Conservation (phyloP, 64 coral and sea anemone genomes). For the Trachythela sp. region DNA sequence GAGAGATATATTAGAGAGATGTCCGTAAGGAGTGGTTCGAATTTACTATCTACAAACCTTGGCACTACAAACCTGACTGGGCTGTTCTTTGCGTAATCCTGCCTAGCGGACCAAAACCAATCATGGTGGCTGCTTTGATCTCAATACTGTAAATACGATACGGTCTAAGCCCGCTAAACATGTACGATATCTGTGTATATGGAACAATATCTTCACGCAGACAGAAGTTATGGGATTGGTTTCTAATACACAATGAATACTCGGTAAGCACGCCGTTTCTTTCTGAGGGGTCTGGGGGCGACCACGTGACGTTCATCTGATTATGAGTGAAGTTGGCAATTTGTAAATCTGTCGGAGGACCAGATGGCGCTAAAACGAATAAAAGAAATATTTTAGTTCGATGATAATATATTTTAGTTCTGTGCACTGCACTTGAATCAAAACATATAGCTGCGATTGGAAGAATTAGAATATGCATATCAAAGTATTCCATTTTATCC, state of each 20-base stretch:
- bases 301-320: neutral
- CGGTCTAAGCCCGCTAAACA: neutral
- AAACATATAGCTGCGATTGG: no score
- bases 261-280: neutral
- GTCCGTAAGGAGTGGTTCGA: no score
- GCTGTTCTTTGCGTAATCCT: neutral
- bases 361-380: neutral
- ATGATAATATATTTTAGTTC: no score
- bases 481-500: no score
- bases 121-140: neutral
- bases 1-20: no score
- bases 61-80: no score
- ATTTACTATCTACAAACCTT: no score
- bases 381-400: neutral
- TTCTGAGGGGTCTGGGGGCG: neutral
- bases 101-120: neutral
- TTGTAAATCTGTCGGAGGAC: neutral
- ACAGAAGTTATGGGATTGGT: neutral
- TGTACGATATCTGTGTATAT: neutral
- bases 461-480: no score
- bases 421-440: no score
- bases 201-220: neutral
- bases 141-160: neutral
- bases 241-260: neutral
- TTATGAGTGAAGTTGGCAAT: neutral